Evolutionary conservation across 2,797 vertebrate species (phyloP).

Genomic region (Manis pentadactyla): DNA sequence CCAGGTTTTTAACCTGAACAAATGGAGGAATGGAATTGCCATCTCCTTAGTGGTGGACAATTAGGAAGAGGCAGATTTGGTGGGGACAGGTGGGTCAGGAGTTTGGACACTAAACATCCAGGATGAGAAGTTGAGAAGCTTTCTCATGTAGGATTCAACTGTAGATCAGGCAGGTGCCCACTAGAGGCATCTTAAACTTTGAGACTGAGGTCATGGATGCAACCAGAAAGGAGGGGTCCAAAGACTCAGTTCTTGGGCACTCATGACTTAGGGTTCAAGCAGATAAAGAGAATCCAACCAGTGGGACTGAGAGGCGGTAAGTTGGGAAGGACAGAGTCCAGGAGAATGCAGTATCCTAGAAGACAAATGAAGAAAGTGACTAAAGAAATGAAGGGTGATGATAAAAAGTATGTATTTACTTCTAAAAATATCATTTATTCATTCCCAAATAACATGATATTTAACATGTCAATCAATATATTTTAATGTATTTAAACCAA

Average conservation of each 20-base stretch:
- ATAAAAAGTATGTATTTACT: neutral
- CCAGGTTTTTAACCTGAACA: conserved; percentile 4
- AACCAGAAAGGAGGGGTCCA: neutral
- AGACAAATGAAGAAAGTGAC: neutral
- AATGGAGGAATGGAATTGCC: neutral
- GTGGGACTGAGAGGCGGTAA: neutral
- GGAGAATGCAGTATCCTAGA: neutral
- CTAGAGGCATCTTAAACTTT: neutral
- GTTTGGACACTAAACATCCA: neutral
- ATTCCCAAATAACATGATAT: neutral
- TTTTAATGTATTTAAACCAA: neutral
- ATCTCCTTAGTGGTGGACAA: neutral
- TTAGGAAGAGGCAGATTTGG: neutral
- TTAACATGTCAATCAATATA: neutral
- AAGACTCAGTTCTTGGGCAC: neutral
- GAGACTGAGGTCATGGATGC: neutral
- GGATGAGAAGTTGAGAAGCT: neutral
- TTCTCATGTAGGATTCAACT: neutral
- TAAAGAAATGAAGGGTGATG: neutral
- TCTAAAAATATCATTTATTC: neutral
- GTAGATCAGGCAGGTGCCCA: neutral
- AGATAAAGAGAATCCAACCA: neutral
- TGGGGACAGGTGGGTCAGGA: neutral
- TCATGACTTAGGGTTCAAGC: neutral
- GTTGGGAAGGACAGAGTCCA: neutral